Evolutionary conservation across 2,797 vertebrate species (phyloP), one percentile per base, ranked within the genome.

Genomic region (Pogonophryne albipinna): DNA sequence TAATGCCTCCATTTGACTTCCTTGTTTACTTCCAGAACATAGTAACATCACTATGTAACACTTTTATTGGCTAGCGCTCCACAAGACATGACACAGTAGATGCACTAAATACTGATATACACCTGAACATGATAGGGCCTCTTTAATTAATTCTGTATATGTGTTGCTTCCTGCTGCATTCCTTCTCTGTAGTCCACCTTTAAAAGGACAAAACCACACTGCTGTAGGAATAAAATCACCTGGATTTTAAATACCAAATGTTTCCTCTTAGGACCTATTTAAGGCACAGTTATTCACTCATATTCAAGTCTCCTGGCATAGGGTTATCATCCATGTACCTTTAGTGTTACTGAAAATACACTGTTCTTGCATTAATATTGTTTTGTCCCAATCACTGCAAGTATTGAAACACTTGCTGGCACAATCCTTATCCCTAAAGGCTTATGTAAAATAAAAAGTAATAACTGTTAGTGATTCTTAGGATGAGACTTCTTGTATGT

Each of bases 401-500:
- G 69, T 76, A 85, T 72, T 80, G 49, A 78, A 78, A 77, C 71
- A 59, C 71, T 46, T 81, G 45, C 70, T 76, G 74, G 81, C 75
- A 77, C 78, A 87, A 74, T 78, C 52, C 79, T 38, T 87, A 86
- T 82, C 53, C 66, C 34, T 79, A 81, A 78, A 87, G n/a, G 87
- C 74, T 71, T 27, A 71, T 85, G 66, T 84, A 61, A 73, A 83
- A 74, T 75, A 76, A 38, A 38, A 38, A 87, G 90, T 86, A 92
- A 89, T 87, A 87, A 79, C 55, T 73, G 42, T 68, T 84, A 65
- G 79, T 71, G 53, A 72, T 74, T 72, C 47, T 50, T 83, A 74
- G 67, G 50, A 65, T 12, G n/a, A 78, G 55, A 78, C 73, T 66
- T 82, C 61, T 59, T 76, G 53, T 82, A 75, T 89, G 85, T 89